These are phyloP conservation scores for Mantis religiosa DNA, from an alignment of 2,888 invertebrate species.

Conservation along the genomic window DNA sequence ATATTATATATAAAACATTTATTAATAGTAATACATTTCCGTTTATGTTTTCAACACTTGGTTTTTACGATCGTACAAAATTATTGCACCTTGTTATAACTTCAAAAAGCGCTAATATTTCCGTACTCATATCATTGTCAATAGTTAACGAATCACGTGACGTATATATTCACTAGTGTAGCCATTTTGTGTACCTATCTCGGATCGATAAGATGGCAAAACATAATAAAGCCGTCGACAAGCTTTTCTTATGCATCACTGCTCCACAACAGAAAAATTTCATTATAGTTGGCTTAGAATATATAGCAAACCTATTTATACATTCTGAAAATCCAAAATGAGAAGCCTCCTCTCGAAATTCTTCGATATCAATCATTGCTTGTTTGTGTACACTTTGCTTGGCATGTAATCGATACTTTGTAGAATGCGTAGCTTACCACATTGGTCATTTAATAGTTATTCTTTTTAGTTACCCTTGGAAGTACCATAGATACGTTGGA, in stretches of 20 bases:
- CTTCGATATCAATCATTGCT: background rate
- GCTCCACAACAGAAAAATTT: background rate
- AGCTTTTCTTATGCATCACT: background rate
- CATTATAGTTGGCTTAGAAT: background rate
- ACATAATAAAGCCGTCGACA: background rate
- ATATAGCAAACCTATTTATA: background rate
- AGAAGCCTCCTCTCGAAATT: background rate
- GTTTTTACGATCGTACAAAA: background rate
- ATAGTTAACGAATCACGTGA: background rate
- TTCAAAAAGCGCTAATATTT: background rate
- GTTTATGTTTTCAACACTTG: background rate
- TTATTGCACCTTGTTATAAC: background rate
- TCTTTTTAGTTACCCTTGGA: background rate
- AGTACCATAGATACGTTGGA: background rate
- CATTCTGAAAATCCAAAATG: background rate
- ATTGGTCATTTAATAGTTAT: background rate
- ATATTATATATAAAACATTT: background rate
- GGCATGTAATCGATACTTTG: background rate
- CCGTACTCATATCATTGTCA: background rate
- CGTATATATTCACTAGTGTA: background rate
- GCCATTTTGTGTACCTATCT: background rate
- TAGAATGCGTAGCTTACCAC: background rate
- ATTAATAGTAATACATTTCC: background rate
- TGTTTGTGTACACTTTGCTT: background rate
- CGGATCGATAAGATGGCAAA: background rate